Conservation (phyloP, 1,140 invertebrate species). For the Tenebrio molitor region DNA sequence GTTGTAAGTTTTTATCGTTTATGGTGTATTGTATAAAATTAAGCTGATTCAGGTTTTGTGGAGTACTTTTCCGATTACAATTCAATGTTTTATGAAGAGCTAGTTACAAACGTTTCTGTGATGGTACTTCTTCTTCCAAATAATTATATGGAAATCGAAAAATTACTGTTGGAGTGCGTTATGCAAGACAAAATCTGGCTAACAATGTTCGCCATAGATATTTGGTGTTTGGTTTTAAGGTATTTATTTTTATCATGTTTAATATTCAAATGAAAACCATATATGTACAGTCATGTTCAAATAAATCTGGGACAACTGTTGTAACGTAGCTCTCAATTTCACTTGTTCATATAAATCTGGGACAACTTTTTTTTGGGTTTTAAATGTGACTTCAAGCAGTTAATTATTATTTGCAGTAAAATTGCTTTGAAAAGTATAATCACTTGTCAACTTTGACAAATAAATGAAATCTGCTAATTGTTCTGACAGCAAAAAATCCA, state of each 20-base stretch:
- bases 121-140: slow-evolving; percentile 21
- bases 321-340: no score
- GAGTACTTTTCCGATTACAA: slow-evolving; percentile 23
- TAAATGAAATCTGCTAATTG: no score
- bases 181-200: slow-evolving; percentile 42
- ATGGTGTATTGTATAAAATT: not conserved
- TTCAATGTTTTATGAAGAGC: slow-evolving; percentile 20
- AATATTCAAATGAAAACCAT: no score
- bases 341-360: no score
- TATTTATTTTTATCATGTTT: slow-evolving; percentile 16
- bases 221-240: slow-evolving; percentile 46
- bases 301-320: no score
- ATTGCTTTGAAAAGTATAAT: no score
- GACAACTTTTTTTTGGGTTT: no score
- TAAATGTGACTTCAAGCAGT: no score
- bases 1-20: slow-evolving; percentile 6
- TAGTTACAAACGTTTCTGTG: slow-evolving; percentile 35
- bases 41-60: slow-evolving; percentile 38
- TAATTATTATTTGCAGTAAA: no score
- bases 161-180: slow-evolving; percentile 35
- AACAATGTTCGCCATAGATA: slow-evolving; percentile 36
- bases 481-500: no score
- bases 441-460: no score
- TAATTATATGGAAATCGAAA: slow-evolving; percentile 31
- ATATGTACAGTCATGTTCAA: no score